Conservation (phyloP, 2,113 vertebrate species). For the Paracanthobrama guichenoti region DNA sequence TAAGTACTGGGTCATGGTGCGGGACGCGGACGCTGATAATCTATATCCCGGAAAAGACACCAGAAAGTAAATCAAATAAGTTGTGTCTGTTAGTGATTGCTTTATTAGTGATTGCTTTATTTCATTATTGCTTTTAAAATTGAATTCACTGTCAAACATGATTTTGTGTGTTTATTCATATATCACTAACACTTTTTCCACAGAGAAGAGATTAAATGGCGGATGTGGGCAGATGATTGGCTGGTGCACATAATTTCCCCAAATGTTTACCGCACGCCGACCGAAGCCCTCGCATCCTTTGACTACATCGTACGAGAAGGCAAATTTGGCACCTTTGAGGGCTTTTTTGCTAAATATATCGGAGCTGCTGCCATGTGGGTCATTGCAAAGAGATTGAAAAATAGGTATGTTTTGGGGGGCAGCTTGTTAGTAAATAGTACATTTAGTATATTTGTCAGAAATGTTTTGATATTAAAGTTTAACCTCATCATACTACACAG, state of each 20-base stretch:
- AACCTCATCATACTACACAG: constrained; percentile 64
- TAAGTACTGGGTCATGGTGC: constrained; percentile 98
- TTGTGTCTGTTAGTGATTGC: not conserved
- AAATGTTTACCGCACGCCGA: constrained; percentile 90
- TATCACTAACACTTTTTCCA: not conserved
- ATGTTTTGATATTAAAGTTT: not conserved
- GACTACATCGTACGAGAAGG: constrained; percentile 97
- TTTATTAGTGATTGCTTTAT: not conserved
- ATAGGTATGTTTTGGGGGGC: constrained; percentile 73
- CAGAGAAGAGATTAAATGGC: constrained; percentile 98
- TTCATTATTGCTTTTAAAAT: too few species aligned
- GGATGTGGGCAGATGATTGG: constrained; percentile 93
- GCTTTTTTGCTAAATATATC: constrained; percentile 90
- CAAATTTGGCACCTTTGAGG: constrained; percentile 87
- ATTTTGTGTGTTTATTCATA: not conserved
- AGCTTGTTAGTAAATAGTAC: not conserved
- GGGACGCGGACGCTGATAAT: constrained; percentile 72
- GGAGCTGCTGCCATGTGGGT: constrained; percentile 93
- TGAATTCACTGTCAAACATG: not conserved
- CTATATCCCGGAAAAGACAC: constrained; percentile 83
- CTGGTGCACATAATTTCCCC: constrained; percentile 97
- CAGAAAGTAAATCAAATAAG: constrained; percentile 78
- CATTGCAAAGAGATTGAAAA: constrained; percentile 89
- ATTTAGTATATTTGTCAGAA: not conserved
- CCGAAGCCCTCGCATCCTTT: constrained; percentile 90